Conservation (phyloP, 1,140 invertebrate species). For the Probaryconus sp. region DNA sequence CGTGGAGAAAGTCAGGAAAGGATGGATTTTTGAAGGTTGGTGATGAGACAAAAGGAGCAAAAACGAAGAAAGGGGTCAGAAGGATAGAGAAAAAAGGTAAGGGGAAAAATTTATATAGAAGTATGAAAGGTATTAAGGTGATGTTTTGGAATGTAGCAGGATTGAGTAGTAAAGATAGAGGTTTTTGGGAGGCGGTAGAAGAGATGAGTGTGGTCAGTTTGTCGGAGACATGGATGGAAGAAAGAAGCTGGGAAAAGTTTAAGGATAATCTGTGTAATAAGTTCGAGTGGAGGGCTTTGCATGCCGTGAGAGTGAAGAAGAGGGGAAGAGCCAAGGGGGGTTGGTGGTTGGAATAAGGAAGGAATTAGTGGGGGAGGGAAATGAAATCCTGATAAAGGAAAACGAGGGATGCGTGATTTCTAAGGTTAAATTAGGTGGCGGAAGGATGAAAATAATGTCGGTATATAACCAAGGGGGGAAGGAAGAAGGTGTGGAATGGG, state of each 20-base stretch:
- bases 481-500: not conserved
- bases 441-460: not conserved
- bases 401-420: too few species aligned
- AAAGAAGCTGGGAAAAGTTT: not conserved
- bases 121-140: not conserved
- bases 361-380: not conserved
- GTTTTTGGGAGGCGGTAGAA: slow-evolving; percentile 3
- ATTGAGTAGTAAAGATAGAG: slow-evolving; percentile 3
- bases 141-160: slow-evolving; percentile 14
- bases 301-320: slow-evolving; percentile 16
- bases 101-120: not conserved
- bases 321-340: too few species aligned
- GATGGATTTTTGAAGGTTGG: not conserved
- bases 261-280: too few species aligned
- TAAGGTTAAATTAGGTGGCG: slow-evolving; percentile 1
- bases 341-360: slow-evolving; percentile 33
- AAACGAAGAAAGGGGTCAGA: not conserved
- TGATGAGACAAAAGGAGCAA: not conserved
- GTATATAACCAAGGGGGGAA: slow-evolving; percentile 19
- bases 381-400: not conserved
- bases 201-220: not conserved
- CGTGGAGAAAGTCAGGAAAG: too few species aligned
- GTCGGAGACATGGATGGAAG: slow-evolving; percentile 2
- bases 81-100: not conserved
- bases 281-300: slow-evolving; percentile 26